Conservation (phyloP, 2,888 invertebrate species). For the Torymus auratus region DNA sequence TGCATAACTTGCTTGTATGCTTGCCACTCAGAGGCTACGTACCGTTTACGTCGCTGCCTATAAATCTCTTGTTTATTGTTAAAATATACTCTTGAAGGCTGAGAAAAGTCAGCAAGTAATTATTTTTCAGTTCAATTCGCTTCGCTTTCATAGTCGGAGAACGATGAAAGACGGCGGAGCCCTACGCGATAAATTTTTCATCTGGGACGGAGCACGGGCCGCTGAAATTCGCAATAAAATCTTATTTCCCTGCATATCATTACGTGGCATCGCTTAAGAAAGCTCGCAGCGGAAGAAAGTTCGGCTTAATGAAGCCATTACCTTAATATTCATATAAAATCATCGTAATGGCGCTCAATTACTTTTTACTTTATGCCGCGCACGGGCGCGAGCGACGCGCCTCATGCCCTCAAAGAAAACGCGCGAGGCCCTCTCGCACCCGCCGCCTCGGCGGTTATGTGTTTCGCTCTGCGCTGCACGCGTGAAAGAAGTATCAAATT, state of each 20-base stretch:
- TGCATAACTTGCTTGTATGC: no score
- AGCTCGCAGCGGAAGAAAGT: slow-evolving; percentile 11
- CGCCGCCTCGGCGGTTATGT: slow-evolving; percentile 10
- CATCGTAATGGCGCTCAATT: slow-evolving; percentile 37
- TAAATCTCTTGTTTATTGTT: no score
- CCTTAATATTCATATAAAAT: slow-evolving; percentile 43
- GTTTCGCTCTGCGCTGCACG: not conserved
- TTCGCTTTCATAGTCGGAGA: not conserved
- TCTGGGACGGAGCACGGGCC: no score
- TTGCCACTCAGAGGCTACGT: no score
- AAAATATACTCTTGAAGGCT: no score
- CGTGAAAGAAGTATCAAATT: slow-evolving; percentile 50
- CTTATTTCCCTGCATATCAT: slow-evolving; percentile 1
- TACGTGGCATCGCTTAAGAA: not conserved
- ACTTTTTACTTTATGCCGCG: slow-evolving; percentile 34
- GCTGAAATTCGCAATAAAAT: not conserved
- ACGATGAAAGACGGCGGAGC: no score
- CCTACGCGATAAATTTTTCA: no score
- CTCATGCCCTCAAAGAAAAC: slow-evolving; percentile 18
- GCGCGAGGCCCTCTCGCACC: not conserved
- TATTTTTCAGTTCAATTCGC: no score
- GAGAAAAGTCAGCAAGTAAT: no score
- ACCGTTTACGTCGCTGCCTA: no score
- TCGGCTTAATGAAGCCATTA: slow-evolving; percentile 43
- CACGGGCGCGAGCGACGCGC: not conserved